These are phyloP conservation scores for Alouatta palliata DNA, from an alignment of 2,113 vertebrate genomes.

Conservation along the genomic window DNA sequence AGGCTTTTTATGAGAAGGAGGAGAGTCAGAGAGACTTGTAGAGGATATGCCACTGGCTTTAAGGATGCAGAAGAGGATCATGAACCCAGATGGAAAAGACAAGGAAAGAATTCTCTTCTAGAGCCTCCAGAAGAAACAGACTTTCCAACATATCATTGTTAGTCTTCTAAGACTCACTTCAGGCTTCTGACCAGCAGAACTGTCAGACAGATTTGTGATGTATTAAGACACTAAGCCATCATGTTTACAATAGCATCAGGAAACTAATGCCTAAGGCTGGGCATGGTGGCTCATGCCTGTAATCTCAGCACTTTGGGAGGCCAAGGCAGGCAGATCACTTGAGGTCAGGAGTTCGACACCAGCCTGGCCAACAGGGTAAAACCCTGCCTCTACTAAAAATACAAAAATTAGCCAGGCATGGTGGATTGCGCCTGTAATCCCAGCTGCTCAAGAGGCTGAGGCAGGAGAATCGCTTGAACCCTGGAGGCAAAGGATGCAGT, in stretches of 20 bases:
- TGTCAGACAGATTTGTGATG: neutral
- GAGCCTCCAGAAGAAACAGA: neutral
- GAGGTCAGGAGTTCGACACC: too few relatives aligned
- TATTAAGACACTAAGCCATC: neutral
- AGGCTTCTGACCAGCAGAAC: neutral
- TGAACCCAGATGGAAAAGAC: neutral
- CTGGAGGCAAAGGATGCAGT: too few relatives aligned
- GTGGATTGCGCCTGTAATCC: too few relatives aligned
- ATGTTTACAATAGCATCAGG: neutral
- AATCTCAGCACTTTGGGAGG: too few relatives aligned
- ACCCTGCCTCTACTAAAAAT: too few relatives aligned
- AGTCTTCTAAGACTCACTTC: neutral
- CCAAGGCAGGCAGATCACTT: too few relatives aligned
- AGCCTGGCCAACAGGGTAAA: too few relatives aligned
- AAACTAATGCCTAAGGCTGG: neutral
- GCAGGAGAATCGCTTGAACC: too few relatives aligned
- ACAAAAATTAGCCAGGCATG: too few relatives aligned
- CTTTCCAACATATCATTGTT: neutral
- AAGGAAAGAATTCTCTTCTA: neutral
- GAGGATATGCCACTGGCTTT: neutral
- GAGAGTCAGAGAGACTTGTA: neutral
- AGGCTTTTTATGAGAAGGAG: neutral
- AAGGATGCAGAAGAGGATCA: neutral
- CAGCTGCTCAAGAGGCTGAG: too few relatives aligned
- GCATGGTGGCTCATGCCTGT: too few relatives aligned